Base-by-base conservation (phyloP, 2,113 vertebrate species). In the Eubucco bourcierii region DNA sequence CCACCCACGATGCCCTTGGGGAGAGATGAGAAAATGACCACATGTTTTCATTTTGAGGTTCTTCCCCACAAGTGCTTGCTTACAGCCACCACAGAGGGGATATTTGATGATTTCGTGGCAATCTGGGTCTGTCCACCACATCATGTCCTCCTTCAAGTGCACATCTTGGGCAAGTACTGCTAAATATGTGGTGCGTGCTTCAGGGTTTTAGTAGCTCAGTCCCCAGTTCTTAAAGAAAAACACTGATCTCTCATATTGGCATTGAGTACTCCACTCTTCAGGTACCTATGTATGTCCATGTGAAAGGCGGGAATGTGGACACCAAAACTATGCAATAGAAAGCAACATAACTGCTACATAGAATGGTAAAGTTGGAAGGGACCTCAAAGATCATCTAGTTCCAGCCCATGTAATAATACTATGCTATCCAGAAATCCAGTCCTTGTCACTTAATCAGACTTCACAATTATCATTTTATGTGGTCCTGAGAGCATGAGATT, bases 181-280 rank as follows among this genome's bases (percentile, higher is more conserved):
- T 75, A 65, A 39, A 41, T 64, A 52, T 0, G 0, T 0, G 0
- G 9, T 8, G 5, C 19, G 19, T 21, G 7, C 31, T 34, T 44
- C 15, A 21, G 39, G 23, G 47, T 80, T 81, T 83, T 31, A 39
- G 28, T 27, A 55, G 9, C 15, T 34, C 18, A 4, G 5, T 47
- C 24, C 56, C 11, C 27, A 41, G 28, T n/a, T 82, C 37, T 84
- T 87, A 55, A 39, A 25, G 24, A 44, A 76, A 77, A 19, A 47
- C 15, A 6, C 7, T 27, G 12, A 65, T 58, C 16, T 75, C 19
- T 6, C 4, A 1, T 33, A 13, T 67, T 74, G 31, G 25, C 29
- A 24, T 0, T 46, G 41, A 65, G 16, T 37, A 50, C 6, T 47
- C 63, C 15, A 16, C 7, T 79, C 39, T 68, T 28, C 10, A 34